phyloP scores from a whole-genome alignment of 2,797 vertebrate genomes.

The Gambelia wislizenii region DNA sequence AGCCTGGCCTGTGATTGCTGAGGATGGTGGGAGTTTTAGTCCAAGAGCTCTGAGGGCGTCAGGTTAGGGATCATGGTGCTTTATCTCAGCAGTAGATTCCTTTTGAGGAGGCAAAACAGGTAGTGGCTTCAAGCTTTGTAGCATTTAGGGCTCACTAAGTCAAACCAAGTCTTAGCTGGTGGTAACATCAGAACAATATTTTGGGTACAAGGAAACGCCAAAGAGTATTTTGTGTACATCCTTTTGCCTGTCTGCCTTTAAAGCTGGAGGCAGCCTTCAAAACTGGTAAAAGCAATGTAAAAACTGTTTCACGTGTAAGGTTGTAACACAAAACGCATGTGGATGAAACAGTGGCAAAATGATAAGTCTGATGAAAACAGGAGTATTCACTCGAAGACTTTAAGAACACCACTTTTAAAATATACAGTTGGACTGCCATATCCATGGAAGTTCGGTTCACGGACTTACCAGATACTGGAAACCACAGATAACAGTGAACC shows the following conservation, averaged over 20 bases:
- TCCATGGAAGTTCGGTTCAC: too few relatives aligned
- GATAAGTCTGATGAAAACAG: background rate
- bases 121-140: too few relatives aligned
- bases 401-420: too few relatives aligned
- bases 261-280: background rate
- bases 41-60: background rate
- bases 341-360: background rate
- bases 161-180: too few relatives aligned
- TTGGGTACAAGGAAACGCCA: background rate
- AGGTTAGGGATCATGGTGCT: background rate
- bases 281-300: background rate
- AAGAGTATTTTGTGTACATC: background rate
- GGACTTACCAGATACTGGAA: too few relatives aligned
- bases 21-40: background rate
- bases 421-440: too few relatives aligned
- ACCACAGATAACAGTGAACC: too few relatives aligned
- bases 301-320: background rate
- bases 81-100: background rate
- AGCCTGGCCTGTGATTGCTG: background rate
- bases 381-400: background rate
- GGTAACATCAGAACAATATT: background rate
- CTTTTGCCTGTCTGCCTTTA: background rate
- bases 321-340: too few relatives aligned
- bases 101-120: background rate
- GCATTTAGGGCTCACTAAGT: background rate